These are phyloP conservation scores for Nibea coibor DNA, from an alignment of 2,113 vertebrate species.

Conservation along the genomic window DNA sequence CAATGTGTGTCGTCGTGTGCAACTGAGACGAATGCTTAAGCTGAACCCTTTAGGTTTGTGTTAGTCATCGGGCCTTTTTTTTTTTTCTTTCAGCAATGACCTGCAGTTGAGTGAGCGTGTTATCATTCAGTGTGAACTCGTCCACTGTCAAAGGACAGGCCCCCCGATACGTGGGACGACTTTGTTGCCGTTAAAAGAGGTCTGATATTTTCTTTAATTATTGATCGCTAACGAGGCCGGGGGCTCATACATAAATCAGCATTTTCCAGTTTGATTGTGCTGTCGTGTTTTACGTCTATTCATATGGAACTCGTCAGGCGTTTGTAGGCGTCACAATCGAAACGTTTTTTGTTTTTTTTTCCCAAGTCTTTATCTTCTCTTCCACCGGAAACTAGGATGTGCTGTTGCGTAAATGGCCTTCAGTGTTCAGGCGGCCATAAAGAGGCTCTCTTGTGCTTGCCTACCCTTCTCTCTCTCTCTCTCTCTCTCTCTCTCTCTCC, in stretches of 20 bases:
- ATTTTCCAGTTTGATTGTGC: slow-evolving; percentile 36
- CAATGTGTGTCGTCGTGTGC: slow-evolving; percentile 30
- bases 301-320: slow-evolving; percentile 13
- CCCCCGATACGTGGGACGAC: slow-evolving; percentile 40
- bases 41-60: slow-evolving; percentile 23
- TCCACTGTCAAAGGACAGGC: slow-evolving; percentile 28
- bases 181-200: slow-evolving; percentile 34
- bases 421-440: slow-evolving; percentile 78
- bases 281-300: slow-evolving; percentile 32
- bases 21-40: slow-evolving; percentile 17
- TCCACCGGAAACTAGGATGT: slow-evolving; percentile 67
- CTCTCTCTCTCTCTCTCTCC: slow-evolving; percentile 21
- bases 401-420: slow-evolving; percentile 76
- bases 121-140: slow-evolving; percentile 49
- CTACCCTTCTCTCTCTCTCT: slow-evolving; percentile 41
- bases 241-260: slow-evolving; percentile 60
- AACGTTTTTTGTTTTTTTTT: slow-evolving; percentile 1
- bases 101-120: slow-evolving; percentile 16
- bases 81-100: slow-evolving; percentile 10
- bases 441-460: slow-evolving; percentile 77
- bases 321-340: slow-evolving; percentile 41
- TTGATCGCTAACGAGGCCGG: slow-evolving; percentile 54
- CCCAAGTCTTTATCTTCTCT: slow-evolving; percentile 55
- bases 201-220: slow-evolving; percentile 64
- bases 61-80: slow-evolving; percentile 5